Conservation (phyloP, 2,888 invertebrate genomes). For the Herminia tarsipennalis region DNA sequence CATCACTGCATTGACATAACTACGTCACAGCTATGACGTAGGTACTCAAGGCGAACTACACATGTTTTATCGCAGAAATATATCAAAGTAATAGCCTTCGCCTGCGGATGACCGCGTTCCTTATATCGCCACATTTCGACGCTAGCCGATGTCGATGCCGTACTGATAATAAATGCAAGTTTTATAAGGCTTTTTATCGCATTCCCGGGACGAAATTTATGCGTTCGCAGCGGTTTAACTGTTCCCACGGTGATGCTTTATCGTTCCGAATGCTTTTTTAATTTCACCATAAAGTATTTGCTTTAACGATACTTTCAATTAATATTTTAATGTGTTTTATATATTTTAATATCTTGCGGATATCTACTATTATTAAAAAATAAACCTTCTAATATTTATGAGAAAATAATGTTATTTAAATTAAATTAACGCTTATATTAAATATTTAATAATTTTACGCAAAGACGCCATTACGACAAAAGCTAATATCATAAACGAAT, state of each 20-base stretch:
- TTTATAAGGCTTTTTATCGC: conserved; percentile 71
- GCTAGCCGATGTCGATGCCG: conserved; percentile 47
- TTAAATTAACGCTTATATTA: neutral
- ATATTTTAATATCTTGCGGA: conserved; percentile 24
- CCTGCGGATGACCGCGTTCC: conserved; percentile 52
- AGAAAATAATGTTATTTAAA: conserved; percentile 5
- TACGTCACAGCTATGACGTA: conserved; percentile 20
- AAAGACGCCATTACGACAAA: neutral
- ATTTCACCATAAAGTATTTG: conserved; percentile 61
- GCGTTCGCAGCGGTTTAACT: conserved; percentile 58
- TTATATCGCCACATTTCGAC: conserved; percentile 58
- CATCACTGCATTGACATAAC: conserved; percentile 3
- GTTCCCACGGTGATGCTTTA: conserved; percentile 69
- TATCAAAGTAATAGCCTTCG: conserved; percentile 67
- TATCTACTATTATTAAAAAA: conserved; percentile 1
- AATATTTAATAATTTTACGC: neutral
- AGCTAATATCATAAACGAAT: conserved; percentile 7
- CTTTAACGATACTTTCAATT: conserved; percentile 60
- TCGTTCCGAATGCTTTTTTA: conserved; percentile 59
- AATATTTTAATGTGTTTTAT: conserved; percentile 43
- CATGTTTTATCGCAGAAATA: conserved; percentile 56
- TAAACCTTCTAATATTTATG: neutral
- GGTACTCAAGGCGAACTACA: conserved; percentile 43
- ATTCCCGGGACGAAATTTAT: conserved; percentile 60
- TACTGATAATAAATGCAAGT: conserved; percentile 69